Evolutionary conservation across 2,888 invertebrate species (phyloP), one percentile per base, ranked within the genome.

Genomic region (Plusia festucae): DNA sequence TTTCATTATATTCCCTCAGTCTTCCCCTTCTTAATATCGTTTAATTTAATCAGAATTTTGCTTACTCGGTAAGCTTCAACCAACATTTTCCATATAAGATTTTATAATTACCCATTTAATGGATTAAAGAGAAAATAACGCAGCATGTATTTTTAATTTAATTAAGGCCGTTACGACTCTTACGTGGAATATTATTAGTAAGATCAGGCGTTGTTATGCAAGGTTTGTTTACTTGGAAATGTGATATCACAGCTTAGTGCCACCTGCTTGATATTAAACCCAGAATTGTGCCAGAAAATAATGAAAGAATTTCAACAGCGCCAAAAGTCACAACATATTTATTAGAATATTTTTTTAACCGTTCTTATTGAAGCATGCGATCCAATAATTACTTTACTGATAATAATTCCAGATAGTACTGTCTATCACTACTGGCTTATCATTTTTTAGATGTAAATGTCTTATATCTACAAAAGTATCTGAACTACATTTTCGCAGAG

Each of bases 11-110:
- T 90, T 88, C 89, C 88, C 86, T 85, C 81, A 84, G 90, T 87
- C 82, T 83, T 88, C 91, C 93, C 92, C 91, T 88, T 86, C 86
- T 87, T 91, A 93, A 93, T 93, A 93, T 88, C 81, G 88, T 87
- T 86, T 93, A 92, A 93, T 94, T 94, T 92, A 94, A 94, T 94
- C 90, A 93, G 86, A 89, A 89, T 88, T 88, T 67, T 90, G 90
- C 90, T 90, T 88, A 87, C 88, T 85, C 81, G 81, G 87, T 79
- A 81, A 81, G 85, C 86, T 78, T n/a, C 74, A 78, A 85, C 88
- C 87, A 81, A 88, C 87, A 90, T 90, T 88, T 91, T 86, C 84
- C 79, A 87, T 85, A 85, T 85, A 90, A 85, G 85, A 90, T 90
- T 90, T 89, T 86, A 84, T 89, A 90, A 91, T 90, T 90, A 89